Base-by-base conservation (phyloP, 2,888 invertebrate genomes). In the Megamerina dolium region DNA sequence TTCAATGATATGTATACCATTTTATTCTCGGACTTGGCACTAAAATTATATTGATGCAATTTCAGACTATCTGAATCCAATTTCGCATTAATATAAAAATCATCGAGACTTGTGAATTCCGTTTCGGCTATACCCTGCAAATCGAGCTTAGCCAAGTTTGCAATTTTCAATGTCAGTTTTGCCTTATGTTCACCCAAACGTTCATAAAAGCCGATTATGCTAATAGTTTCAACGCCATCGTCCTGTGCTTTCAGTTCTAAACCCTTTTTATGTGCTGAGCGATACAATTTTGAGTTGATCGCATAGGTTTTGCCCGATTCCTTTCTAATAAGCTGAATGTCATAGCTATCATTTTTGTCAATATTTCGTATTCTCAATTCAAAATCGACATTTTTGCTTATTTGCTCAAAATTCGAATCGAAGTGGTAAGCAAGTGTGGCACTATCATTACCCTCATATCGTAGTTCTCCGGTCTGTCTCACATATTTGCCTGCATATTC, bases 61-160 rank as follows among this genome's bases (percentile, higher is more conserved):
- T 81, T 77, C 2, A 87, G 61, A 52, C 77, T 77, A 4, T 79
- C 78, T 2, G 82, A 82, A 64, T 85, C 78, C 12, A 80, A 75
- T 48, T 77, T 74, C 1, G 77, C 59, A 48, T 79, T 77, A 23
- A 87, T 60, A 40, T 73, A 67, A 43, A 87, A 80, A 54, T 84
- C 78, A 50, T 88, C 84, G 17, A 81, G 72, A 41, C 75, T 77
- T 16, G 74, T 73, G 2, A 82, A 64, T 38, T 76, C 77, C 1
- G 75, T 75, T 42, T 81, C 80, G 1, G 76, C 60, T 27, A 68
- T 72, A 1, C 75, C 70, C 46, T 80, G 77, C 0, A 81, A 61
- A 39, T 73, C 69, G 46, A 82, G 70, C 36, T 79, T 74, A 2
- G 65, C 68, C 14, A 79, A 55, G 54, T 80, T 77, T 30, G 74